Evolutionary conservation across 2,888 invertebrate genomes (phyloP).

Genomic region (Paralinhomoeus sp.): DNA sequence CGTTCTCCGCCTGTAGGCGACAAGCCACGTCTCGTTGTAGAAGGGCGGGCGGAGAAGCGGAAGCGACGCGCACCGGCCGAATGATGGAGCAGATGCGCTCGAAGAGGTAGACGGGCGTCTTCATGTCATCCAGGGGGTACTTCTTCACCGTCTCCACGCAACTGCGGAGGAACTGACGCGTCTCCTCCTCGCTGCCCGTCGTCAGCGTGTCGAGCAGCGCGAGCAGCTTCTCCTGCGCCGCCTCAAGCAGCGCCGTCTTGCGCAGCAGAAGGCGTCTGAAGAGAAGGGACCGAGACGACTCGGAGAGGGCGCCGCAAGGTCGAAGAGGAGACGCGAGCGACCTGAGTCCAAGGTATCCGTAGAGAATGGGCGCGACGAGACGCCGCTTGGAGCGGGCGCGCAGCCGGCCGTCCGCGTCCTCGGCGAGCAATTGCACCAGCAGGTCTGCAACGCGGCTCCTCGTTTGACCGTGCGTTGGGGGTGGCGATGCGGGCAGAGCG

Average conservation of each 20-base stretch:
- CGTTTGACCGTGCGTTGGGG: no score
- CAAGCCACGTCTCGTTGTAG: neutral
- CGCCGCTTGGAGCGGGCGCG: constrained; percentile 68
- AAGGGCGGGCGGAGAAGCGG: neutral
- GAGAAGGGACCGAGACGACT: no score
- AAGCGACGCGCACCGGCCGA: constrained; percentile 38
- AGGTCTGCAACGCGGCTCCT: constrained; percentile 1
- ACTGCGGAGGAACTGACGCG: constrained; percentile 84
- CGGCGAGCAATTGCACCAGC: constrained; percentile 37
- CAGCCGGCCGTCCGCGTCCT: constrained; percentile 61
- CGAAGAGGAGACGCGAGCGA: no score
- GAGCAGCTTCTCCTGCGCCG: constrained; percentile 76
- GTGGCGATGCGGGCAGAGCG: no score
- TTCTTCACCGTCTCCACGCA: constrained; percentile 84
- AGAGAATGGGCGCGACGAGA: constrained; percentile 64
- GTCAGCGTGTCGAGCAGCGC: constrained; percentile 87
- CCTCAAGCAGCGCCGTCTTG: constrained; percentile 75
- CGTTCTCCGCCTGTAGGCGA: constrained; percentile 43
- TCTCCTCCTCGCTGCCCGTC: constrained; percentile 77
- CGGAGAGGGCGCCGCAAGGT: no score
- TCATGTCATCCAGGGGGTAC: constrained; percentile 59
- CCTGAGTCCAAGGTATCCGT: constrained; percentile 71
- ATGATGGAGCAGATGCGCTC: constrained; percentile 89
- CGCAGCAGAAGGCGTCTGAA: constrained; percentile 86
- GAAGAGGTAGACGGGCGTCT: constrained; percentile 90